A percentile compares a stretch with the other conserved stretches of the same genome.
phyloP scores from a whole-genome alignment of 2,888 invertebrate species.

The Homarus gammarus region DNA sequence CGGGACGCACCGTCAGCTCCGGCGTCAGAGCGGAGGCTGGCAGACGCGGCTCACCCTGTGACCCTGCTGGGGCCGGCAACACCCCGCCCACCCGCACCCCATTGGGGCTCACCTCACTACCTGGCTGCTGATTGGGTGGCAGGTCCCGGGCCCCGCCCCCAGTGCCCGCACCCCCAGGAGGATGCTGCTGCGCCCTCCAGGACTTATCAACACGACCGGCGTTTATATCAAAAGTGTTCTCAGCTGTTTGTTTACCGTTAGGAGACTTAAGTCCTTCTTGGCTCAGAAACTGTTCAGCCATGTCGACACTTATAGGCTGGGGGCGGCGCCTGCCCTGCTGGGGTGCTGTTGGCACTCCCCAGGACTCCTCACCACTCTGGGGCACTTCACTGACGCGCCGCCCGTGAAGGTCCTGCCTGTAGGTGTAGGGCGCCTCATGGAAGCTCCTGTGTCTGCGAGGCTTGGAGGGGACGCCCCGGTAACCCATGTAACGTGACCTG shows the following conservation, averaged over 20 bases:
- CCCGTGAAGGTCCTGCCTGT: constrained; percentile 9
- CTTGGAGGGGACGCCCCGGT: constrained; percentile 31
- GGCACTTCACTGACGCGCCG: not conserved
- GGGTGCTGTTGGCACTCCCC: not conserved
- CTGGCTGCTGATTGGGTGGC: constrained; percentile 37
- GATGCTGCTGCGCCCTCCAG: constrained; percentile 30
- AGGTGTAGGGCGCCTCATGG: constrained; percentile 22
- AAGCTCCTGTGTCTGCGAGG: constrained; percentile 57
- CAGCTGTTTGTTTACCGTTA: constrained; percentile 42
- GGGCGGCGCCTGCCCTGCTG: constrained; percentile 61
- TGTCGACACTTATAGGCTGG: constrained; percentile 68
- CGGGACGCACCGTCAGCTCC: constrained; percentile 38
- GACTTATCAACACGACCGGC: not conserved
- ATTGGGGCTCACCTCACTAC: constrained; percentile 19
- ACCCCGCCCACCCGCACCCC: constrained; percentile 31
- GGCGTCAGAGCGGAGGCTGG: constrained; percentile 41
- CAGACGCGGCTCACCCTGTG: constrained; percentile 22
- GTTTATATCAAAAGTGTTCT: constrained; percentile 14
- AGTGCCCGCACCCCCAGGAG: constrained; percentile 42
- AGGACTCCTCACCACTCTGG: not conserved
- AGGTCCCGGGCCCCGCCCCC: constrained; percentile 34
- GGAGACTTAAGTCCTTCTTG: constrained; percentile 68
- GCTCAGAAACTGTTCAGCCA: constrained; percentile 70
- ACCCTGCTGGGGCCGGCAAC: constrained; percentile 24
- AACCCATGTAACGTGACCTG: constrained; percentile 29